Evolutionary conservation across 2,113 vertebrate species (phyloP).

Genomic region (Esox niger): DNA sequence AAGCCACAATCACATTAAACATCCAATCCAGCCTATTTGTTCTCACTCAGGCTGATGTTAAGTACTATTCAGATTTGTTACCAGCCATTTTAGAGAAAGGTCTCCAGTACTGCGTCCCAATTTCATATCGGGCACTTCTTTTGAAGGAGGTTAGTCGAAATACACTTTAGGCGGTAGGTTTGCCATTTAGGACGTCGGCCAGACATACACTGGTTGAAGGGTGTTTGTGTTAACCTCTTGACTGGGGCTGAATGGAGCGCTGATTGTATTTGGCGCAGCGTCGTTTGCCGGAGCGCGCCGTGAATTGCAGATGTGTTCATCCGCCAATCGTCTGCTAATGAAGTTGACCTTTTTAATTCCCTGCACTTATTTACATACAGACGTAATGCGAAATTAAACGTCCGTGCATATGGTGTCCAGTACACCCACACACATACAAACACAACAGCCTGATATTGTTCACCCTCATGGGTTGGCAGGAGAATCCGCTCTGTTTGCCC

Average conservation of each 20-base stretch:
- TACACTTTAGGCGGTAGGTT: too few species aligned
- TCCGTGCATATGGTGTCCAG: too few species aligned
- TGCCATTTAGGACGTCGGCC: too few species aligned
- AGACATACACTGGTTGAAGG: not conserved
- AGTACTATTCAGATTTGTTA: constrained; percentile 34
- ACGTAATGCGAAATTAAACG: constrained; percentile 17
- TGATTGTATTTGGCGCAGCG: constrained; percentile 27
- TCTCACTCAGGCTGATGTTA: constrained; percentile 17
- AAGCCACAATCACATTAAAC: constrained; percentile 42
- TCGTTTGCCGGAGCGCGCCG: constrained; percentile 30
- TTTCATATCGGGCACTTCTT: too few species aligned
- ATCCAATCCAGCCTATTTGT: not conserved
- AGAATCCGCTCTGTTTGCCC: not conserved
- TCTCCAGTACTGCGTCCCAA: too few species aligned
- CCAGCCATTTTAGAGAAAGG: constrained; percentile 32
- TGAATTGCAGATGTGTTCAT: constrained; percentile 31
- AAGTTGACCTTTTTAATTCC: constrained; percentile 72
- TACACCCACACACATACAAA: constrained; percentile 17
- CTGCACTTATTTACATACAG: constrained; percentile 52
- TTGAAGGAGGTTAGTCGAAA: too few species aligned
- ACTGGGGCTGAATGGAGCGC: not conserved
- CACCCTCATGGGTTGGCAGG: too few species aligned
- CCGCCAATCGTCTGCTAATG: constrained; percentile 59
- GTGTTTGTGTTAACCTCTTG: constrained; percentile 5
- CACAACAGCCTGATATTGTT: too few species aligned